Conservation (phyloP, 2,113 vertebrate species). For the Galeopterus variegatus region DNA sequence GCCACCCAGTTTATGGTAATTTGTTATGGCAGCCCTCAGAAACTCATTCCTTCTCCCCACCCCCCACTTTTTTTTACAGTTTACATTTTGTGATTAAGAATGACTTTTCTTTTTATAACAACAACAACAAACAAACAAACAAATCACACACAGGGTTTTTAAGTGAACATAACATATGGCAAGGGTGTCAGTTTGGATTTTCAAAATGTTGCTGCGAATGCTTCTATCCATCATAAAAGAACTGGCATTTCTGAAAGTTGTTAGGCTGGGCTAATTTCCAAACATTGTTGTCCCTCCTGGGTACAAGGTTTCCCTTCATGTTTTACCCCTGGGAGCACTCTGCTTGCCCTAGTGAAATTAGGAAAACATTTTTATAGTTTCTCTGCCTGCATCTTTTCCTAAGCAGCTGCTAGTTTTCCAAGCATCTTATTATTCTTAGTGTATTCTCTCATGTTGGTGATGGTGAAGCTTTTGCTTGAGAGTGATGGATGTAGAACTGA, state of each 20-base stretch:
- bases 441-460: not conserved
- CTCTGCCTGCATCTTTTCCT: not conserved
- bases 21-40: not conserved
- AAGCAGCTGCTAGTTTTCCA: not conserved
- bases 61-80: not conserved
- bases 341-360: not conserved
- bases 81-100: constrained; percentile 54
- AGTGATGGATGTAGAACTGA: constrained; percentile 1
- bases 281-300: not conserved
- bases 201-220: constrained; percentile 30
- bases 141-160: not conserved
- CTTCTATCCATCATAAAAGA: constrained; percentile 40
- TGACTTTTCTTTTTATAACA: not conserved
- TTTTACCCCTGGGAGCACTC: not conserved
- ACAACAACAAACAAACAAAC: not conserved
- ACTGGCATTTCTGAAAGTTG: constrained; percentile 36
- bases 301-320: not conserved
- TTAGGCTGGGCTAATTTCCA: not conserved
- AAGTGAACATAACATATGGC: constrained; percentile 1
- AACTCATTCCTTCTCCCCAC: not conserved
- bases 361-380: not conserved
- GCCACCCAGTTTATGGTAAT: not conserved
- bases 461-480: not conserved
- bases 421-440: not conserved
- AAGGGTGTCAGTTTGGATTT: constrained; percentile 32